Percentiles rank a stretch among this genome's conserved stretches.
phyloP scores from a whole-genome alignment of 2,888 invertebrate genomes.

The Caenorhabditis sp. region DNA sequence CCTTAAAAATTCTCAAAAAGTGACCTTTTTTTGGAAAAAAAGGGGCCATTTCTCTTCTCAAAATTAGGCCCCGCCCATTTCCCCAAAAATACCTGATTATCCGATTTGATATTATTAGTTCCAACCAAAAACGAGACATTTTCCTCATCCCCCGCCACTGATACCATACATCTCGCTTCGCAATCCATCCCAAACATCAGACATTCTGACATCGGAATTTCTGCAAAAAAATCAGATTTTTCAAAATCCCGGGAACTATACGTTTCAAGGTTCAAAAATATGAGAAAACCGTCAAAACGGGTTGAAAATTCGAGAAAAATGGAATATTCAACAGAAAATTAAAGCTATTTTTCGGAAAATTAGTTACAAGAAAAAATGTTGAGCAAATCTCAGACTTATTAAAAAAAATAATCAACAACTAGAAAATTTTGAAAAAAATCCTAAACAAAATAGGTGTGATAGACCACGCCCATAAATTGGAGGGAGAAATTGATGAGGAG shows the following conservation, averaged over 20 bases:
- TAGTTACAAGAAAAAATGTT: not conserved
- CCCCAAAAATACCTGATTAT: conserved; percentile 87
- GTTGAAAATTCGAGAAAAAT: no score
- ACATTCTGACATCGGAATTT: conserved; percentile 44
- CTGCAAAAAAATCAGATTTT: not conserved
- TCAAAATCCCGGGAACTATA: no score
- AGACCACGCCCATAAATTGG: conserved; percentile 51
- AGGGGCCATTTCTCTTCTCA: no score
- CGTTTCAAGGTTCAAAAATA: no score
- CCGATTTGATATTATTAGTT: conserved; percentile 88
- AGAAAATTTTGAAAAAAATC: not conserved
- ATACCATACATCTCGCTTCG: conserved; percentile 50
- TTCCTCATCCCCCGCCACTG: conserved; percentile 75
- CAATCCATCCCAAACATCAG: conserved; percentile 60
- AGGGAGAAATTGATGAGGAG: conserved; percentile 51
- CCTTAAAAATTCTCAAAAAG: no score
- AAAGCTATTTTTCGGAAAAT: not conserved
- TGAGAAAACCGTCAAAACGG: no score
- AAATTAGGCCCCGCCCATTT: conserved; percentile 1
- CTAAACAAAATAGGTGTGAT: conserved; percentile 48
- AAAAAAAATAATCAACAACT: not conserved
- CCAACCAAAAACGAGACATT: conserved; percentile 90
- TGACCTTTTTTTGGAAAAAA: no score
- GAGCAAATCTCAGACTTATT: conserved; percentile 7
- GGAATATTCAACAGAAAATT: not conserved